Conservation (phyloP, 2,797 vertebrate genomes). For the Sebastes matsubarae region DNA sequence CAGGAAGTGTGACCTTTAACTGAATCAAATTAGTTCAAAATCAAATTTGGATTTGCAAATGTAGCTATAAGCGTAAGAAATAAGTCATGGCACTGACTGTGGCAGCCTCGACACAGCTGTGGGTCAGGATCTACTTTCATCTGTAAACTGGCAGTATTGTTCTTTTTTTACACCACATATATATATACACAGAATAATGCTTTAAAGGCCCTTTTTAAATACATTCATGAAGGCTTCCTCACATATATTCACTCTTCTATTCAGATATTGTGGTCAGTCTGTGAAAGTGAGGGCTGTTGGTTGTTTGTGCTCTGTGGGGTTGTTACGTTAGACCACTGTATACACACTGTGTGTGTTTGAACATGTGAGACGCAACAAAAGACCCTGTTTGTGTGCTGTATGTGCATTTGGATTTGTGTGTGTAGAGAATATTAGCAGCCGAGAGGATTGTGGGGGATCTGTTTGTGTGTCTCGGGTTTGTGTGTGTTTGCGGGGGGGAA, state of each 20-base stretch:
- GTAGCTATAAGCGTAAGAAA: too few relatives aligned
- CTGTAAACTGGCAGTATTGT: background rate
- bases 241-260: background rate
- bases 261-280: background rate
- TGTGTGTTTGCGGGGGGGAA: slow-evolving; percentile 33
- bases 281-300: slow-evolving; percentile 2
- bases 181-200: background rate
- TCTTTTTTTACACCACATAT: background rate
- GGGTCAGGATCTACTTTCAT: background rate
- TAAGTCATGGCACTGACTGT: background rate
- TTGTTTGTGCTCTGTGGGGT: slow-evolving; percentile 33
- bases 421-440: slow-evolving; percentile 26
- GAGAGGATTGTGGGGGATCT: background rate
- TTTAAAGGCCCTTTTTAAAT: background rate
- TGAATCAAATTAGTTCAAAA: background rate
- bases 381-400: slow-evolving; percentile 18
- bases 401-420: slow-evolving; percentile 32
- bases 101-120: slow-evolving; percentile 31
- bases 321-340: slow-evolving; percentile 26
- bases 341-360: slow-evolving; percentile 47
- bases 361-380: slow-evolving; percentile 25
- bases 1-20: too few relatives aligned
- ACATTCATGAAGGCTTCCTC: slow-evolving; percentile 5
- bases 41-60: background rate
- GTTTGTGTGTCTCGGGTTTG: slow-evolving; percentile 40